Evolutionary conservation across 2,888 invertebrate species (phyloP).

Genomic region (Morpho helenor): DNA sequence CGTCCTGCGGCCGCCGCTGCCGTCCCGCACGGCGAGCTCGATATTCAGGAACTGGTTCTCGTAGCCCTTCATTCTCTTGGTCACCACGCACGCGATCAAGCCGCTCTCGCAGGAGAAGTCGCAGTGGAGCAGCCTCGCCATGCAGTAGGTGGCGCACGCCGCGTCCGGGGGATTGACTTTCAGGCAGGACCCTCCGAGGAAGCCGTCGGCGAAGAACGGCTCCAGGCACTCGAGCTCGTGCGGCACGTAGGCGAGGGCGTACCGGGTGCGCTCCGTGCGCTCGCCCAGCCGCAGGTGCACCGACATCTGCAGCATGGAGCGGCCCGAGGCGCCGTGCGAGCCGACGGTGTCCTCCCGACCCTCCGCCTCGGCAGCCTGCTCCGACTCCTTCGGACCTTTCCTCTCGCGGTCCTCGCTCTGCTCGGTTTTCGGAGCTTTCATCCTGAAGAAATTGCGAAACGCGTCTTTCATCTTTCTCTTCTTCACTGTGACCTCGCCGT

Average conservation of each 20-base stretch:
- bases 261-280: conserved; percentile 28
- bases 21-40: conserved; percentile 34
- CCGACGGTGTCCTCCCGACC: neutral
- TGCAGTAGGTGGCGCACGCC: conserved; percentile 34
- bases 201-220: conserved; percentile 60
- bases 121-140: conserved; percentile 52
- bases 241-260: conserved; percentile 38
- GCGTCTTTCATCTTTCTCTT: conserved; percentile 34
- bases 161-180: conserved; percentile 57
- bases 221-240: conserved; percentile 54
- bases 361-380: neutral
- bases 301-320: conserved; percentile 40
- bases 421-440: conserved; percentile 19
- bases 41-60: conserved; percentile 49
- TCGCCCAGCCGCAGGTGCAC: conserved; percentile 39
- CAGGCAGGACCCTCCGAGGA: conserved; percentile 74
- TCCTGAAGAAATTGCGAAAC: conserved; percentile 31
- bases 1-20: conserved; percentile 18
- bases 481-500: conserved; percentile 16
- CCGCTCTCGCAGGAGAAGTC: conserved; percentile 45
- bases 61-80: conserved; percentile 41
- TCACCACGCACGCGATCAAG: conserved; percentile 57
- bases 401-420: conserved; percentile 1
- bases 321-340: neutral
- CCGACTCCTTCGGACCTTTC: conserved; percentile 5